These are phyloP conservation scores for Pseudocheirus occidentalis DNA, from an alignment of 2,797 vertebrate genomes.

Conservation along the genomic window DNA sequence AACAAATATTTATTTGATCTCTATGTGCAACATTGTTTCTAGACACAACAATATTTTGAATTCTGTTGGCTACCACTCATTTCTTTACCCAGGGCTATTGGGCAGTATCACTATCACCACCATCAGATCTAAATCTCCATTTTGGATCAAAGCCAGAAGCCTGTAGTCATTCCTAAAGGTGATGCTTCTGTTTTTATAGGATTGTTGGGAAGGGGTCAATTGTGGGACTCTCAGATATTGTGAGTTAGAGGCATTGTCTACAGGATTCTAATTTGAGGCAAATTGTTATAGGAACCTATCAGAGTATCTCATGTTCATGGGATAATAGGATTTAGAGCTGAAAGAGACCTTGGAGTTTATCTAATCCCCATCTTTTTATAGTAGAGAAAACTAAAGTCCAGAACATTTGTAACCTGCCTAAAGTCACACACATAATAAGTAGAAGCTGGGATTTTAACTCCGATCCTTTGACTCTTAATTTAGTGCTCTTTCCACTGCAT, in stretches of 20 bases:
- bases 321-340: background rate
- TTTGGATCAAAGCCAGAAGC: background rate
- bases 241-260: background rate
- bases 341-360: background rate
- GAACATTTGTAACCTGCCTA: background rate
- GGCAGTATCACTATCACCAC: background rate
- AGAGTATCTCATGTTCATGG: background rate
- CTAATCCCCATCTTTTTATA: background rate
- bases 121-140: slow-evolving; percentile 3
- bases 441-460: background rate
- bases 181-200: slow-evolving; percentile 8
- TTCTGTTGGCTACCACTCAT: background rate
- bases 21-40: background rate
- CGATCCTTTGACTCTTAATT: background rate
- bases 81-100: background rate
- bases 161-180: background rate
- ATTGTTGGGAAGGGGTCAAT: background rate
- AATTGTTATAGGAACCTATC: background rate
- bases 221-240: background rate
- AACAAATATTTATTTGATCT: background rate
- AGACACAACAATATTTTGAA: background rate
- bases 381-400: background rate
- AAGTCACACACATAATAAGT: background rate
- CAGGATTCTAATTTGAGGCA: background rate
- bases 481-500: background rate